Evolutionary conservation across 2,113 vertebrate genomes (phyloP).

Genomic region (Erinaceus europaeus): DNA sequence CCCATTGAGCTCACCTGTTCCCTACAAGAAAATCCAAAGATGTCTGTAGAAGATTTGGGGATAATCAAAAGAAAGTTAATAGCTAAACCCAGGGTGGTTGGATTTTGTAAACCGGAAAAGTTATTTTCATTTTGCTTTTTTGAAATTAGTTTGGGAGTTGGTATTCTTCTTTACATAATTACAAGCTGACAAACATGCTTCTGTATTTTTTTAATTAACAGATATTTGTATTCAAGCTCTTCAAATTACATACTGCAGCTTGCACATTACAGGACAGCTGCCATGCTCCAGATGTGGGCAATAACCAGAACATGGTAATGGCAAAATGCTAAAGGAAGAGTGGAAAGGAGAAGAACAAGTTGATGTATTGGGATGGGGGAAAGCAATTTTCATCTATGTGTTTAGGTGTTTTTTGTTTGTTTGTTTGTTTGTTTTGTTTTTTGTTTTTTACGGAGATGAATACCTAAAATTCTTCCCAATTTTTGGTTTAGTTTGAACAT

Average conservation of each 20-base stretch:
- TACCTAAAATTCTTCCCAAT: constrained; percentile 40
- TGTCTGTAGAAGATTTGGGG: constrained; percentile 30
- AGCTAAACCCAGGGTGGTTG: constrained; percentile 11
- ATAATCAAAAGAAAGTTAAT: constrained; percentile 8
- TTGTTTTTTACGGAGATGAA: constrained; percentile 39
- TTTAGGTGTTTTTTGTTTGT: too few relatives aligned
- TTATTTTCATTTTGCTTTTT: constrained; percentile 75
- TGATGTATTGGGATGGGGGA: constrained; percentile 8
- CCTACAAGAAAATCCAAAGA: not conserved
- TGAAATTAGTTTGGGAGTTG: constrained; percentile 77
- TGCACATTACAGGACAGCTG: constrained; percentile 73
- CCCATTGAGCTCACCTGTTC: too few relatives aligned
- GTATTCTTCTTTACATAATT: constrained; percentile 77
- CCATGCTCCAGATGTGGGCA: constrained; percentile 72
- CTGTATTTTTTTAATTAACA: constrained; percentile 79
- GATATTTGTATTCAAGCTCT: constrained; percentile 78
- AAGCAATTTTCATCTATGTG: constrained; percentile 25
- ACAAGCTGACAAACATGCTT: constrained; percentile 77
- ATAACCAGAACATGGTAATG: constrained; percentile 62
- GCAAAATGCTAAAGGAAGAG: not conserved
- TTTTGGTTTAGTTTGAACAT: constrained; percentile 52
- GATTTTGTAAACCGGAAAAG: constrained; percentile 57
- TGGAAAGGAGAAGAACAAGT: constrained; percentile 7
- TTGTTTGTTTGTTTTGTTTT: too few relatives aligned
- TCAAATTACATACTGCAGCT: constrained; percentile 72